Evolutionary conservation across 1,140 invertebrate genomes (phyloP).

Genomic region (Prorops nasuta): DNA sequence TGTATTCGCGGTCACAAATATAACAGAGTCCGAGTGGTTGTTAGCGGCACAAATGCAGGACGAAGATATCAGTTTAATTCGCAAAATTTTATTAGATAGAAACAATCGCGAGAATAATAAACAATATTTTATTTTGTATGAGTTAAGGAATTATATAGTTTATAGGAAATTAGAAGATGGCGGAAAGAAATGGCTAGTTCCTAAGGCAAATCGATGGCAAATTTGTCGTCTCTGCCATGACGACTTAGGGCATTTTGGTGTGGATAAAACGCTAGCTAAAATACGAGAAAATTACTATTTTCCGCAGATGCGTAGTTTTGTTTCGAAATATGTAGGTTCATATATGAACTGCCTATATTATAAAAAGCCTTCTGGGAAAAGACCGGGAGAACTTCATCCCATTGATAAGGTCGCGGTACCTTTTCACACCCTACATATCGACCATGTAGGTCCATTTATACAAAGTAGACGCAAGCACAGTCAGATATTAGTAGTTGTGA

Average conservation of each 20-base stretch:
- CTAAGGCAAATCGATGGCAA: neutral
- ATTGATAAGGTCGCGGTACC: constrained; percentile 12
- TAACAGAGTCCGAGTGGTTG: too few relatives aligned
- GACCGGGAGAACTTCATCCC: constrained; percentile 19
- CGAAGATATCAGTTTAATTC: too few relatives aligned
- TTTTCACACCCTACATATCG: constrained; percentile 22
- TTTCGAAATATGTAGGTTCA: constrained; percentile 11
- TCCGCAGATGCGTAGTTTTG: constrained; percentile 16
- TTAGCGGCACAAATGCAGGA: too few relatives aligned
- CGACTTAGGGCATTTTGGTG: constrained; percentile 2
- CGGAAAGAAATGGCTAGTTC: neutral
- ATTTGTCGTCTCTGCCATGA: neutral
- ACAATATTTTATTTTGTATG: neutral
- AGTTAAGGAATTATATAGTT: neutral
- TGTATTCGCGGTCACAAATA: neutral
- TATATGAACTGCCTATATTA: constrained; percentile 25
- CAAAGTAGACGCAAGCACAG: too few relatives aligned
- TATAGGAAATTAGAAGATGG: neutral
- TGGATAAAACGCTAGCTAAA: constrained; percentile 10
- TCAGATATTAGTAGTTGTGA: too few relatives aligned
- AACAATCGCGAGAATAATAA: too few relatives aligned
- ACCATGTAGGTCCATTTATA: too few relatives aligned
- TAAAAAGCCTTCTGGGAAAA: constrained; percentile 16
- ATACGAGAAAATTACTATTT: constrained; percentile 19
- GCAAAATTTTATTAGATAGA: too few relatives aligned